Conservation (phyloP, 2,888 invertebrate species). For the Agrotis segetum region DNA sequence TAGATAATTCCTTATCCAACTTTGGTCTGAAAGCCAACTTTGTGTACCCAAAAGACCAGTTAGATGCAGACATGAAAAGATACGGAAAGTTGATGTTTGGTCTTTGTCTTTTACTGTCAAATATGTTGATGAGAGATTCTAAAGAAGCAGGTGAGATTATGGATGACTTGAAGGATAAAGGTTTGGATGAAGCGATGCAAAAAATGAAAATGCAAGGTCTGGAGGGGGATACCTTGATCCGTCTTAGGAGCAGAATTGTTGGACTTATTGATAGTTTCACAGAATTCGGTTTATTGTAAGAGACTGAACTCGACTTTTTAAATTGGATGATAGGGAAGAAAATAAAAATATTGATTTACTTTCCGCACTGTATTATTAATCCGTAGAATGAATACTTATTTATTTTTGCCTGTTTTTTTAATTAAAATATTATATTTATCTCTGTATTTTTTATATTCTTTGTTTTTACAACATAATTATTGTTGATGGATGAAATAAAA, state of each 20-base stretch:
- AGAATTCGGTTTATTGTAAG: constrained; percentile 56
- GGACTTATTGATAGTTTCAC: constrained; percentile 64
- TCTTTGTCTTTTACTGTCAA: constrained; percentile 48
- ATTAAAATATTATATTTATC: not conserved
- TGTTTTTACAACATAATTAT: no score
- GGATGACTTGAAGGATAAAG: constrained; percentile 38
- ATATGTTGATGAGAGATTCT: constrained; percentile 58
- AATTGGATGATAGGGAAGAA: no score
- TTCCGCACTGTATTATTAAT: no score
- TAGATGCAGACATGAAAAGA: constrained; percentile 67
- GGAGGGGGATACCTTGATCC: constrained; percentile 35
- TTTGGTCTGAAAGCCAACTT: constrained; percentile 61
- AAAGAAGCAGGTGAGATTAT: constrained; percentile 58
- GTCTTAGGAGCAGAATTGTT: constrained; percentile 54
- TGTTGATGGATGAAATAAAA: no score
- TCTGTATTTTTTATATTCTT: no score
- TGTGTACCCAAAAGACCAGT: constrained; percentile 64
- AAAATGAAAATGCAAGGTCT: constrained; percentile 20
- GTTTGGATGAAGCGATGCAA: constrained; percentile 20
- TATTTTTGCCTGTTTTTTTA: not conserved
- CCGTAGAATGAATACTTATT: not conserved
- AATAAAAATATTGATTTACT: no score
- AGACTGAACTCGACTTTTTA: no score
- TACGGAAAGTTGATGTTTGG: constrained; percentile 62
- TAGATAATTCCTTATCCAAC: constrained; percentile 63